Conservation (phyloP, 1,140 invertebrate species). For the Chironomus tepperi region DNA sequence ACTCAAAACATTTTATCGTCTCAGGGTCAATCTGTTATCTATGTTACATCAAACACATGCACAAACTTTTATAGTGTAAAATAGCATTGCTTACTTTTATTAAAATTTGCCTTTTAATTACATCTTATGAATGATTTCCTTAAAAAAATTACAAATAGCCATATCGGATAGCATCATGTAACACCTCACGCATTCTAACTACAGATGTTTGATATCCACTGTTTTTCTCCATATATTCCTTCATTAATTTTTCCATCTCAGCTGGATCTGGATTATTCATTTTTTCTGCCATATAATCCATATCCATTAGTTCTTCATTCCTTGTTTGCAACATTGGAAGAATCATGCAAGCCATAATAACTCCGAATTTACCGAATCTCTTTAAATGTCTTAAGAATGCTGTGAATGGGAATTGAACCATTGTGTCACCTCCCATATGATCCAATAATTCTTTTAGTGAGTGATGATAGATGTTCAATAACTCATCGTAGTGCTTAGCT, state of each 20-base stretch:
- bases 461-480: constrained; percentile 42
- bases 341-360: constrained; percentile 28
- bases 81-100: no score
- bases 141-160: background rate
- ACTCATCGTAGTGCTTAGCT: constrained; percentile 37
- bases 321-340: constrained; percentile 6
- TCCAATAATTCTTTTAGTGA: constrained; percentile 35
- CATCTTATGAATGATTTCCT: background rate
- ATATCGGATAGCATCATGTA: background rate
- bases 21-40: no score
- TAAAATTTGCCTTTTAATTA: no score
- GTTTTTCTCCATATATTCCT: background rate
- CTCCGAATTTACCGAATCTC: constrained; percentile 31
- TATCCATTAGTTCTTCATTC: background rate
- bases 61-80: no score
- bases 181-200: background rate
- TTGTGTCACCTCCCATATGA: constrained; percentile 32
- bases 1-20: no score
- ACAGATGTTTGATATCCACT: background rate
- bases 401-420: constrained; percentile 32
- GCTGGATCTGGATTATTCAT: background rate
- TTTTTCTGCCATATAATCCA: background rate
- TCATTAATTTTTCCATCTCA: background rate
- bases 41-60: no score
- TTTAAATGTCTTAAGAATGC: constrained; percentile 31